Evolutionary conservation across 2,797 vertebrate genomes (phyloP), one percentile per base, ranked within the genome.

Genomic region (Craterocephalus amniculus): DNA sequence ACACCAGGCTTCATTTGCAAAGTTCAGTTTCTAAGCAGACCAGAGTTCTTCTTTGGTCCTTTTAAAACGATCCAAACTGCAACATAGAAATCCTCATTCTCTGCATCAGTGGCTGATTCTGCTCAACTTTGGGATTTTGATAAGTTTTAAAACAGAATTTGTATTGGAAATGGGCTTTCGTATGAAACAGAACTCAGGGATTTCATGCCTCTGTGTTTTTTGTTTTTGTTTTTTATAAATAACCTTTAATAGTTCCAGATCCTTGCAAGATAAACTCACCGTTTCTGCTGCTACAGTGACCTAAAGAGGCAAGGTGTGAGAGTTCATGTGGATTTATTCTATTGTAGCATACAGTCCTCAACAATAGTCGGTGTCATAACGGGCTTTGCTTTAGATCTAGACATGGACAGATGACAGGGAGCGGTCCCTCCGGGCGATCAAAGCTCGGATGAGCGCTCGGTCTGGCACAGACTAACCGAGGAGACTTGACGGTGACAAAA

Each of bases 361-460:
- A 1, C 58, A 61, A 4, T 35, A 31, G 27, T 12, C 48, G 6
- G 24, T 49, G 27, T 56, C 1, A 9, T 34, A 60, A 40, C 6
- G 13, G 38, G 35, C 57, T 31, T 48, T 34, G 32, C 8, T 24
- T 59, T 5, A 22, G 27, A 43, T n/a, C 1, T 36, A 26, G 54
- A 24, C 49, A 11, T n/a, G 38, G 20, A 62, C 38, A 18, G 40
- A 63, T 35, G 22, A 51, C 38, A 56, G 40, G 13, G 64, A 72
- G n/a, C 2, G 40, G 54, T 61, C 67, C 83, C 76, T 12, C 35
- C 59, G 0, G 79, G 27, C 52, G 75, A 81, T 86, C 81, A 80
- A 77, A 83, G 73, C 82, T 85, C 79, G 77, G 66, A 69, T 56
- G 65, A 74, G 36, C 4, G 2, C 75, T 61, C 29, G 4, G 58